A percentile compares a stretch with the other conserved stretches of the same genome.
phyloP scores from a whole-genome alignment of 2,888 invertebrate species.

The Thereva nobilitata region DNA sequence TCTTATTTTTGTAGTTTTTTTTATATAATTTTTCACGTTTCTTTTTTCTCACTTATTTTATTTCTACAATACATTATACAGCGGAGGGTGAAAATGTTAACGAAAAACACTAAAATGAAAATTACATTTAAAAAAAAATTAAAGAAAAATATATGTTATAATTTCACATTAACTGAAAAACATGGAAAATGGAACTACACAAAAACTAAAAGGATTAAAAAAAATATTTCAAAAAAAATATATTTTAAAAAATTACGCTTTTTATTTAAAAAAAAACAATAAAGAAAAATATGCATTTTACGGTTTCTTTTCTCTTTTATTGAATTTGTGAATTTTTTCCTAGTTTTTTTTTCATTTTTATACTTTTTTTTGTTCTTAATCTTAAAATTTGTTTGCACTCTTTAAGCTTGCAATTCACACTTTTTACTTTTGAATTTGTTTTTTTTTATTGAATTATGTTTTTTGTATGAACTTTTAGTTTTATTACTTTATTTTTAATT shows the following conservation, averaged over 20 bases:
- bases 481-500: constrained; percentile 49
- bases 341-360: constrained; percentile 42
- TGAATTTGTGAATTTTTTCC: constrained; percentile 31
- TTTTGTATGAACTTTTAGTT: constrained; percentile 1
- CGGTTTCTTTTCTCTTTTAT: constrained; percentile 35
- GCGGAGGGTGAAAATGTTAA: constrained; percentile 59
- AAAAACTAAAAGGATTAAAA: constrained; percentile 18
- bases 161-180: constrained; percentile 24
- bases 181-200: constrained; percentile 22
- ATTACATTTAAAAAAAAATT: constrained; percentile 19
- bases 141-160: constrained; percentile 16
- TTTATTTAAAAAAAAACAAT: constrained; percentile 26
- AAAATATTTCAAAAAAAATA: constrained; percentile 10
- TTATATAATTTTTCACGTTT: constrained; percentile 49
- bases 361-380: constrained; percentile 46
- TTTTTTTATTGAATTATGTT: constrained; percentile 28
- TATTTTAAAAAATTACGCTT: constrained; percentile 39
- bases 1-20: constrained; percentile 39
- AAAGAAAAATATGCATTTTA: constrained; percentile 21
- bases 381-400: constrained; percentile 45
- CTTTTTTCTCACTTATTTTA: constrained; percentile 56
- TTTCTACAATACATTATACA: constrained; percentile 59
- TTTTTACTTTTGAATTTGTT: constrained; percentile 29
- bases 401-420: constrained; percentile 43
- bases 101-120: constrained; percentile 24